phyloP scores from a whole-genome alignment of 1,140 invertebrate genomes.

The Drosophila cardini region DNA sequence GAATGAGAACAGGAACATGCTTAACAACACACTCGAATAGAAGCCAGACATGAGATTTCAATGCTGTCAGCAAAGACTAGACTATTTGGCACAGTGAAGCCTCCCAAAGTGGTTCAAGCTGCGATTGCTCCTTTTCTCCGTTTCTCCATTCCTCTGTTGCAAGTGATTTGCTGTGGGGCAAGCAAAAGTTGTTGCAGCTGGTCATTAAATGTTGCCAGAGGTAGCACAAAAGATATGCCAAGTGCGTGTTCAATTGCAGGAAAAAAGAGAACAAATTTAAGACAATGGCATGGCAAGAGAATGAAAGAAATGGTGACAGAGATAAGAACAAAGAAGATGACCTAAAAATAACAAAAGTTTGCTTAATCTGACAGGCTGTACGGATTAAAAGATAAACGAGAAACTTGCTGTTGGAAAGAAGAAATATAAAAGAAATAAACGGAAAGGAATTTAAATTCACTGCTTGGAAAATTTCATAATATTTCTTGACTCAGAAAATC shows the following conservation, averaged over 20 bases:
- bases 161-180: neutral
- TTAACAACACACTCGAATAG: slow-evolving; percentile 1
- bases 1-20: slow-evolving; percentile 16
- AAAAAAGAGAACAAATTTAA: slow-evolving; percentile 19
- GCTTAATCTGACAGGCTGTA: neutral
- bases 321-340: slow-evolving; percentile 20
- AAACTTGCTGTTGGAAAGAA: slow-evolving; percentile 17
- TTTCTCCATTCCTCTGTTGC: neutral
- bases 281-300: neutral
- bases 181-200: neutral
- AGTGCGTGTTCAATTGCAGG: slow-evolving; percentile 59
- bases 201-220: slow-evolving; percentile 54
- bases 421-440: neutral
- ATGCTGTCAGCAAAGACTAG: slow-evolving; percentile 11
- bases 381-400: slow-evolving; percentile 21
- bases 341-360: slow-evolving; percentile 28
- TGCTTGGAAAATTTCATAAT: no score
- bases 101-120: slow-evolving; percentile 13
- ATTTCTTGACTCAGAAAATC: no score
- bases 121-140: slow-evolving; percentile 9
- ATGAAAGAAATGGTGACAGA: slow-evolving; percentile 7
- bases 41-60: slow-evolving; percentile 14
- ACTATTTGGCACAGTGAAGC: slow-evolving; percentile 13
- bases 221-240: slow-evolving; percentile 33
- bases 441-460: neutral